Evolutionary conservation across 2,113 vertebrate species (phyloP).

Genomic region (Cottus gobio): DNA sequence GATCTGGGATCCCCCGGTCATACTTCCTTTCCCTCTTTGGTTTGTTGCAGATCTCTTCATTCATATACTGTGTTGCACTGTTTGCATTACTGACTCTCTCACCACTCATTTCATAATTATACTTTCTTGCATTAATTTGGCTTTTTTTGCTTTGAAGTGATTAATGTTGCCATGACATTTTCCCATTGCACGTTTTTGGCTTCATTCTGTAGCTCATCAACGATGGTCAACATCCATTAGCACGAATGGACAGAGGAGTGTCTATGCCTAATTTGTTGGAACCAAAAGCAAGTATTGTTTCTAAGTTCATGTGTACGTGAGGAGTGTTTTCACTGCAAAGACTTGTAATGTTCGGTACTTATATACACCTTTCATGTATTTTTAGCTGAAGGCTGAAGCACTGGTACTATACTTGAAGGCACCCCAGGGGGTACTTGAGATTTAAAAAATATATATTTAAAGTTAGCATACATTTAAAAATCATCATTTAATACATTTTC

Average conservation of each 20-base stretch:
- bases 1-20: background rate
- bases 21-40: background rate
- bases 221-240: constrained; percentile 88
- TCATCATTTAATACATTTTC: no score
- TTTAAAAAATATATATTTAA: no score
- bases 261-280: constrained; percentile 99
- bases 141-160: constrained; percentile 5
- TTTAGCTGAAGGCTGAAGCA: background rate
- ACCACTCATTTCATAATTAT: background rate
- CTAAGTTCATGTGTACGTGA: constrained; percentile 2
- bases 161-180: constrained; percentile 25
- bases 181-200: constrained; percentile 79
- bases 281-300: constrained; percentile 92
- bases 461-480: no score
- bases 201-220: constrained; percentile 85
- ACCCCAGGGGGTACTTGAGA: no score
- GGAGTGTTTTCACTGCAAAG: background rate
- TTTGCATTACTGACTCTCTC: background rate
- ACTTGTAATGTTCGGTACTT: background rate
- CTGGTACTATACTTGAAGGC: background rate
- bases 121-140: constrained; percentile 4
- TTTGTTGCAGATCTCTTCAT: background rate
- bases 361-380: background rate
- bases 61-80: background rate
- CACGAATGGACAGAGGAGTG: constrained; percentile 94